Conservation (phyloP, 2,113 vertebrate species). For the Rhabdomys dilectus region DNA sequence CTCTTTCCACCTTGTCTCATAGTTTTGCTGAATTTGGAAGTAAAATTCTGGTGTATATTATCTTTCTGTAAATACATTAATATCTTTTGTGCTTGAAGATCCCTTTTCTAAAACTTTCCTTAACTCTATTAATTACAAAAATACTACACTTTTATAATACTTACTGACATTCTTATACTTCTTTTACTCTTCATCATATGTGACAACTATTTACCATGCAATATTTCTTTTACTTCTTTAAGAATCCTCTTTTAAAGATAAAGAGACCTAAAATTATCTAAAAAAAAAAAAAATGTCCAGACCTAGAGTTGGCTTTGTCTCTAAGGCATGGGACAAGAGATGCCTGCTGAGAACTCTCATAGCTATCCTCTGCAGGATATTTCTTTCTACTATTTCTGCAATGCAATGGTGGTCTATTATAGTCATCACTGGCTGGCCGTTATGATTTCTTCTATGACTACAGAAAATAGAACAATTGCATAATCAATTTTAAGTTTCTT, state of each 20-base stretch:
- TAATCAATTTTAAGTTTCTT: not conserved
- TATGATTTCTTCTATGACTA: not conserved
- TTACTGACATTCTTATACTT: conserved; percentile 9
- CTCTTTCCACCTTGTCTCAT: not conserved
- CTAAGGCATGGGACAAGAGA: not conserved
- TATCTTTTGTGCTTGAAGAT: not conserved
- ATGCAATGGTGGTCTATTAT: not conserved
- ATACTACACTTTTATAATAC: not conserved
- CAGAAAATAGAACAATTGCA: not conserved
- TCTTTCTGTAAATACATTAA: not conserved
- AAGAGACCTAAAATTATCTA: not conserved
- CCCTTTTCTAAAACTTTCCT: not conserved
- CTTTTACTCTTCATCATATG: not conserved
- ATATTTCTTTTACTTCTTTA: not conserved
- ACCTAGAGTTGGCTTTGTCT: not conserved
- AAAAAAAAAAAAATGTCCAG: not conserved
- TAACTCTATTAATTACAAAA: not conserved
- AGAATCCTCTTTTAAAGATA: conserved; percentile 18
- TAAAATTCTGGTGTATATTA: not conserved
- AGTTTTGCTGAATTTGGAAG: conserved; percentile 5
- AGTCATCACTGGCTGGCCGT: not conserved
- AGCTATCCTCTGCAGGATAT: not conserved
- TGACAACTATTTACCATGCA: not conserved
- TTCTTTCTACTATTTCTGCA: not conserved
- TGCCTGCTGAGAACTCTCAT: not conserved